These are phyloP conservation scores for Drosophila birchii DNA, from an alignment of 2,888 invertebrate species.

Conservation along the genomic window DNA sequence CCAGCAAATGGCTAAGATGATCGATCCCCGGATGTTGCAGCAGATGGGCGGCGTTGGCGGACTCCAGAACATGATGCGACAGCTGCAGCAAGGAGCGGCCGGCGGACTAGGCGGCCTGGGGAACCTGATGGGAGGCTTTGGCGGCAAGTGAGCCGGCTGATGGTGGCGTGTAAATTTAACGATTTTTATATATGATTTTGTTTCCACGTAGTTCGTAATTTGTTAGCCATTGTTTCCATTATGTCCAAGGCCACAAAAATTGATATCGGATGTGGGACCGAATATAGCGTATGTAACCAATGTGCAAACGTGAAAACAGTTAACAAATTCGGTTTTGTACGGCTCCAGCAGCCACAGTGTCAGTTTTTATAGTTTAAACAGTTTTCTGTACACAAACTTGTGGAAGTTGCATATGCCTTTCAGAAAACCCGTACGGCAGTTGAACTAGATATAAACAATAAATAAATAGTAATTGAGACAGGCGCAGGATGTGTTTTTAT, in stretches of 20 bases:
- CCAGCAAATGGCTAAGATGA: slow-evolving; percentile 99
- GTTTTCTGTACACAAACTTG: slow-evolving; percentile 50
- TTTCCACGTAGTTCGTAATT: slow-evolving; percentile 65
- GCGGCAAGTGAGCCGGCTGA: slow-evolving; percentile 80
- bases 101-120: slow-evolving; percentile 87
- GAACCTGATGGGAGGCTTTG: slow-evolving; percentile 87
- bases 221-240: slow-evolving; percentile 59
- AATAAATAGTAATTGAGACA: slow-evolving; percentile 31
- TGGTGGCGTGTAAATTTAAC: slow-evolving; percentile 36
- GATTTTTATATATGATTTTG: slow-evolving; percentile 65
- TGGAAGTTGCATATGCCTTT: slow-evolving; percentile 46
- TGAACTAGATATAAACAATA: slow-evolving; percentile 44
- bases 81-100: slow-evolving; percentile 87
- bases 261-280: slow-evolving; percentile 31
- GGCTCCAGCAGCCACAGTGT: slow-evolving; percentile 37
- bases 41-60: slow-evolving; percentile 99
- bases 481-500: no score
- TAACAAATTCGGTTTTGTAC: slow-evolving; percentile 56
- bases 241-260: slow-evolving; percentile 45
- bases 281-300: slow-evolving; percentile 21
- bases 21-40: slow-evolving; percentile 98
- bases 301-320: slow-evolving; percentile 39
- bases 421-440: slow-evolving; percentile 39
- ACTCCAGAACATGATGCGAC: slow-evolving; percentile 98
- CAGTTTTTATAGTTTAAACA: slow-evolving; percentile 51